phyloP scores from a whole-genome alignment of 2,113 vertebrate genomes.

The Tachuris rubrigastra region DNA sequence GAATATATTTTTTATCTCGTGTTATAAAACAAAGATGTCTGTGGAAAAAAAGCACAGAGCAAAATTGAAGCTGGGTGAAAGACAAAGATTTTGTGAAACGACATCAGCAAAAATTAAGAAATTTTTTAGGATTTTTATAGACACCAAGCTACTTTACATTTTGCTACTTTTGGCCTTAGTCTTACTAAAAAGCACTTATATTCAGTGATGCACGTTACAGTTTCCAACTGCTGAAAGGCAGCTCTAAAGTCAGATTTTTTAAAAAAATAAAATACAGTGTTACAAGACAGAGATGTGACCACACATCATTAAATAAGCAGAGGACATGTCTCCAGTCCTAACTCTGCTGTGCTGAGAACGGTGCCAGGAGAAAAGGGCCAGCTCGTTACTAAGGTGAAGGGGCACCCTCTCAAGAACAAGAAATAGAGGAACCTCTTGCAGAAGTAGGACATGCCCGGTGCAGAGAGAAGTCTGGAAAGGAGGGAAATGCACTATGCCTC shows the following conservation, averaged over 20 bases:
- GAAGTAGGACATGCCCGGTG: too few species aligned
- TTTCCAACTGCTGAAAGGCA: background rate
- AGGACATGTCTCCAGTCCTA: background rate
- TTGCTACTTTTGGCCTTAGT: background rate
- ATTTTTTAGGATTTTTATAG: background rate
- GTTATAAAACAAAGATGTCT: background rate
- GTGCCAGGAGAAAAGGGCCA: background rate
- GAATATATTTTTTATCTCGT: background rate
- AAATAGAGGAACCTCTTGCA: background rate
- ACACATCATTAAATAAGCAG: background rate
- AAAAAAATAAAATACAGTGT: too few species aligned
- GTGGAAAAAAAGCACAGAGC: background rate
- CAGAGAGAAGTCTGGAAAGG: background rate
- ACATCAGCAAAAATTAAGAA: background rate
- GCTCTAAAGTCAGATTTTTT: background rate
- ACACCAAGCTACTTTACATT: background rate
- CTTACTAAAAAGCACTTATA: background rate
- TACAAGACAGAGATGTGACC: background rate
- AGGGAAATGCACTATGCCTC: background rate
- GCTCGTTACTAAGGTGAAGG: background rate
- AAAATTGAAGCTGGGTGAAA: background rate
- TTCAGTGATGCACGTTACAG: background rate
- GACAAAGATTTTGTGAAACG: background rate
- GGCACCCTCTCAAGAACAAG: fast-evolving
- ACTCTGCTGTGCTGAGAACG: background rate